Conservation (phyloP, 2,113 vertebrate species). For the Oreotrochilus melanogaster region DNA sequence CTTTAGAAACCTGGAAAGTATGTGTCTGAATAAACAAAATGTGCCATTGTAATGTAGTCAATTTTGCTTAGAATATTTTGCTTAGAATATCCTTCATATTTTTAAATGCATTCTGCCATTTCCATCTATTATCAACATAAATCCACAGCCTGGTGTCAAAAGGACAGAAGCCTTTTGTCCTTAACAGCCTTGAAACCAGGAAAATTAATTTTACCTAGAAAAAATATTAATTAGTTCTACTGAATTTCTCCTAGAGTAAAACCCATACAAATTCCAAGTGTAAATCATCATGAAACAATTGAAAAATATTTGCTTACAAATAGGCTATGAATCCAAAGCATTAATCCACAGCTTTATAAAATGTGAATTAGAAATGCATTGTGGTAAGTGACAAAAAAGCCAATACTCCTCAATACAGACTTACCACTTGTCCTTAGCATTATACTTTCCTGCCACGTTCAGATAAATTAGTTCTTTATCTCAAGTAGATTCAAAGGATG, state of each 20-base stretch:
- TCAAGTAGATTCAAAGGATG: background rate
- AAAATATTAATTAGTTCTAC: background rate
- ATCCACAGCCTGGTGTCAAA: background rate
- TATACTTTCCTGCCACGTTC: background rate
- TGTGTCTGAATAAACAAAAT: background rate
- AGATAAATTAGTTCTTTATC: constrained; percentile 33
- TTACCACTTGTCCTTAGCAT: background rate
- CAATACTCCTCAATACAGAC: background rate
- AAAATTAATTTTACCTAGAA: background rate
- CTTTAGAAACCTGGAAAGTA: background rate
- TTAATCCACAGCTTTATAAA: background rate
- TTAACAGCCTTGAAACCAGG: background rate
- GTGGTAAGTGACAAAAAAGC: background rate
- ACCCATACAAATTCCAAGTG: background rate
- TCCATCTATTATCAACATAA: background rate
- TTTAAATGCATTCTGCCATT: background rate
- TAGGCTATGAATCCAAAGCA: background rate
- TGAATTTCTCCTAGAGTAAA: background rate
- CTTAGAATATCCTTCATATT: background rate
- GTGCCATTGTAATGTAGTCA: background rate
- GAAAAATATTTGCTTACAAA: background rate
- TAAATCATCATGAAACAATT: background rate
- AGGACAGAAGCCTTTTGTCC: background rate
- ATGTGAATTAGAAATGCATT: background rate
- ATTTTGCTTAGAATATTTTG: background rate